phyloP scores from a whole-genome alignment of 2,797 vertebrate species.

The Anguilla anguilla region DNA sequence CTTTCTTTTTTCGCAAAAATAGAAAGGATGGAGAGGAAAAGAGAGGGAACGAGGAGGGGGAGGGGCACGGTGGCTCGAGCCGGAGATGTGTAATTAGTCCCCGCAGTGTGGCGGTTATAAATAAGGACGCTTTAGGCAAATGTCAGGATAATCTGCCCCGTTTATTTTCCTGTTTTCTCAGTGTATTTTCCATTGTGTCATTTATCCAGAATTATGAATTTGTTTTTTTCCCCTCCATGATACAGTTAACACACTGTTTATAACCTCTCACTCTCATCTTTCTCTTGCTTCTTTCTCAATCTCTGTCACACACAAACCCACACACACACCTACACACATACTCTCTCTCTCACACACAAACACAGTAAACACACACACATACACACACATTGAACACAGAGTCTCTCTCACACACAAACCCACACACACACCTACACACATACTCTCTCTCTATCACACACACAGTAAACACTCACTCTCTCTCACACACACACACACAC shows the following conservation, averaged over 20 bases:
- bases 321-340: no score
- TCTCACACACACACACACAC: no score
- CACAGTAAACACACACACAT: no score
- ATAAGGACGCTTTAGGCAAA: slow-evolving; percentile 26
- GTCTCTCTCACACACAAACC: no score
- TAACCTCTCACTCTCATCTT: not conserved
- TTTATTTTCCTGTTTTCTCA: not conserved
- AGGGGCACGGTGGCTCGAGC: not conserved
- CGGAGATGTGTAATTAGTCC: slow-evolving; percentile 38
- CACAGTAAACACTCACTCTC: no score
- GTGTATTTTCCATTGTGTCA: not conserved
- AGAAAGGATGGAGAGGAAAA: slow-evolving; percentile 51
- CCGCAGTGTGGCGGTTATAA: slow-evolving; percentile 38
- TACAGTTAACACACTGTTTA: not conserved
- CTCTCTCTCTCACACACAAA: not conserved
- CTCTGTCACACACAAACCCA: not conserved
- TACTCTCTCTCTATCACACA: no score
- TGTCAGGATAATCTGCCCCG: not conserved
- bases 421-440: no score
- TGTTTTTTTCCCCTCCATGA: not conserved
- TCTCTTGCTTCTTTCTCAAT: not conserved
- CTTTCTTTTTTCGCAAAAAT: slow-evolving; percentile 61
- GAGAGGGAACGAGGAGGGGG: slow-evolving; percentile 22
- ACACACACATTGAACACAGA: no score
- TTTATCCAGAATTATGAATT: not conserved